phyloP scores from a whole-genome alignment of 1,140 invertebrate species.

The Leptopilina clavipes region DNA sequence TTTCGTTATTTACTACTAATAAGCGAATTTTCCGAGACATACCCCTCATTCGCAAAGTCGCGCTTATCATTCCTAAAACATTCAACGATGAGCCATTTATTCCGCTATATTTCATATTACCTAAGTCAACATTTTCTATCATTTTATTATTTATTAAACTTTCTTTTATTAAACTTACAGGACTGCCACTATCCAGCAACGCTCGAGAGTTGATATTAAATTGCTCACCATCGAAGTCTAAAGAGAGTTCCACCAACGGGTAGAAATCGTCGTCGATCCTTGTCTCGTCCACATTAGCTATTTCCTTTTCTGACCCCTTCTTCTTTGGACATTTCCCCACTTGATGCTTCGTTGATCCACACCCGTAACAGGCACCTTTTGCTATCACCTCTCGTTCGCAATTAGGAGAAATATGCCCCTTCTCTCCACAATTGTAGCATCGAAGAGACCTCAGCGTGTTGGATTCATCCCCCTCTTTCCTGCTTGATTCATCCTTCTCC shows the following conservation, averaged over 20 bases:
- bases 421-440: constrained; percentile 3
- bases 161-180: constrained; percentile 25
- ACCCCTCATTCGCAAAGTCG: background rate
- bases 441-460: background rate
- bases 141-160: constrained; percentile 17
- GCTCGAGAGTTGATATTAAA: background rate
- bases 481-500: background rate
- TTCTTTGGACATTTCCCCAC: background rate
- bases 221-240: background rate
- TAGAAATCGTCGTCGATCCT: background rate
- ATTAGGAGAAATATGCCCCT: background rate
- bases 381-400: background rate
- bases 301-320: background rate
- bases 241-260: background rate
- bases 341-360: background rate
- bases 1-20: constrained; percentile 39
- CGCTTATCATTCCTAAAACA: constrained; percentile 2
- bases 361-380: background rate
- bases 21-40: constrained; percentile 1
- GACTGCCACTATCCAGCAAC: constrained; percentile 23
- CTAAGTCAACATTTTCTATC: background rate
- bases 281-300: background rate
- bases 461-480: background rate
- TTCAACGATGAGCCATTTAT: constrained; percentile 10
- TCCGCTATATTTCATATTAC: background rate